A percentile compares a stretch with the other conserved stretches of the same genome.
phyloP scores from a whole-genome alignment of 2,797 vertebrate genomes.

The Coreius guichenoti region DNA sequence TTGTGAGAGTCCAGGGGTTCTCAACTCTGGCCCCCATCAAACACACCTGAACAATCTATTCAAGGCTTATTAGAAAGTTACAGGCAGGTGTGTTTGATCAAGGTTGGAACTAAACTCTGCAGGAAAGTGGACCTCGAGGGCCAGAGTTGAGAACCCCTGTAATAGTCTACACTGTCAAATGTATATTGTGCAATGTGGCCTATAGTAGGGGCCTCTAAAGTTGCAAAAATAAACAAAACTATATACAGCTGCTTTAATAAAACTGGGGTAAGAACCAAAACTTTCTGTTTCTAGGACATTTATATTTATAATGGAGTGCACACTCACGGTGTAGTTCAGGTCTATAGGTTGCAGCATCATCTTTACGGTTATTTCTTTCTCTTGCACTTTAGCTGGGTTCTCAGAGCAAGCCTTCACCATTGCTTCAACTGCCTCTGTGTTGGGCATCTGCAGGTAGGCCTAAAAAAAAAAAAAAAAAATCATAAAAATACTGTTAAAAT shows the following conservation, averaged over 20 bases:
- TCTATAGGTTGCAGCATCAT: conserved; percentile 71
- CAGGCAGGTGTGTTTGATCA: background rate
- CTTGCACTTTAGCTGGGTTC: conserved; percentile 78
- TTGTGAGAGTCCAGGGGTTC: background rate
- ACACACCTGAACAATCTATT: background rate
- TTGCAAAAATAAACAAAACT: background rate
- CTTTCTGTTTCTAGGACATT: background rate
- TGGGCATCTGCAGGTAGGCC: conserved; percentile 79
- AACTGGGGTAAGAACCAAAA: background rate
- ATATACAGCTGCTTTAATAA: background rate
- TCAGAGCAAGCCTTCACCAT: conserved; percentile 83
- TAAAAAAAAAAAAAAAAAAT: too few species aligned
- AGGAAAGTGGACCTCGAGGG: background rate
- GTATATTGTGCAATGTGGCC: background rate
- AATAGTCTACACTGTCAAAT: background rate
- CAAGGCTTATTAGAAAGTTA: background rate
- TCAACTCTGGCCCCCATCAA: background rate
- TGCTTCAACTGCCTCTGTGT: conserved; percentile 74
- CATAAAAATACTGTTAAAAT: background rate
- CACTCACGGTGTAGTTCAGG: conserved; percentile 77
- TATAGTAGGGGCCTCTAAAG: background rate
- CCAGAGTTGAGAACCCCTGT: background rate
- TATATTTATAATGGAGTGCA: background rate
- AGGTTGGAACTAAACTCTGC: too few species aligned
- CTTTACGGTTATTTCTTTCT: conserved; percentile 75